Evolutionary conservation across 2,888 invertebrate species (phyloP).

Genomic region (Schizotus pectinicornis): DNA sequence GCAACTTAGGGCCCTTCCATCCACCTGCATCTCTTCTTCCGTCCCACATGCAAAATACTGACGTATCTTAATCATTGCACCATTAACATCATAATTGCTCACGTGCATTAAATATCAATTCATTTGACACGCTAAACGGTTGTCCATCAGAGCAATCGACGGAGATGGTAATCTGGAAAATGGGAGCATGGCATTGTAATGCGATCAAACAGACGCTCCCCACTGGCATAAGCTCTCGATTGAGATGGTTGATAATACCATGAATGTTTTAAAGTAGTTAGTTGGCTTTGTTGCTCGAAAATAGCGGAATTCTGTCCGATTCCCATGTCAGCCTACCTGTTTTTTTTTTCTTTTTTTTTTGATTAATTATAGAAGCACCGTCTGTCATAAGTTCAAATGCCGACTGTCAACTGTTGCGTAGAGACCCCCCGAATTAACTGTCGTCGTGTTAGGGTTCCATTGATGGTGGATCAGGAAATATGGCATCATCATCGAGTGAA

Average conservation of each 20-base stretch:
- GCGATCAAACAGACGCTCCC: constrained; percentile 50
- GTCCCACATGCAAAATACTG: too few relatives aligned
- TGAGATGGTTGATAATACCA: constrained; percentile 12
- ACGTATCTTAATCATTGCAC: neutral
- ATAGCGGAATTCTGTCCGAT: neutral
- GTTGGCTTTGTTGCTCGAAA: too few relatives aligned
- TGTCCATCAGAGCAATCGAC: constrained; percentile 50
- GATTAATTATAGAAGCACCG: constrained; percentile 43
- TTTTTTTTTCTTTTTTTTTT: constrained; percentile 11
- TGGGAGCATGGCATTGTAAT: constrained; percentile 54
- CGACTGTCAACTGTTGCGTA: constrained; percentile 41
- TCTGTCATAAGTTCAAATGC: constrained; percentile 44
- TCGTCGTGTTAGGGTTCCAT: neutral
- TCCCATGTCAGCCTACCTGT: neutral
- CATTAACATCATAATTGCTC: constrained; percentile 26
- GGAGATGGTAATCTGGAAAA: constrained; percentile 51
- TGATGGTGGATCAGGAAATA: neutral
- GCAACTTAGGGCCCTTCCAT: too few relatives aligned
- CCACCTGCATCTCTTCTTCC: too few relatives aligned
- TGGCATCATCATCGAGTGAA: constrained; percentile 16
- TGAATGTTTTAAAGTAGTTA: too few relatives aligned
- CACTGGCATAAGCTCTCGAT: constrained; percentile 37
- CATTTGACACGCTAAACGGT: constrained; percentile 49
- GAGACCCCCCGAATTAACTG: constrained; percentile 26
- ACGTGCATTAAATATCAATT: constrained; percentile 38